Conservation (phyloP, 1,140 invertebrate species). For the Dendrolimus punctatus region DNA sequence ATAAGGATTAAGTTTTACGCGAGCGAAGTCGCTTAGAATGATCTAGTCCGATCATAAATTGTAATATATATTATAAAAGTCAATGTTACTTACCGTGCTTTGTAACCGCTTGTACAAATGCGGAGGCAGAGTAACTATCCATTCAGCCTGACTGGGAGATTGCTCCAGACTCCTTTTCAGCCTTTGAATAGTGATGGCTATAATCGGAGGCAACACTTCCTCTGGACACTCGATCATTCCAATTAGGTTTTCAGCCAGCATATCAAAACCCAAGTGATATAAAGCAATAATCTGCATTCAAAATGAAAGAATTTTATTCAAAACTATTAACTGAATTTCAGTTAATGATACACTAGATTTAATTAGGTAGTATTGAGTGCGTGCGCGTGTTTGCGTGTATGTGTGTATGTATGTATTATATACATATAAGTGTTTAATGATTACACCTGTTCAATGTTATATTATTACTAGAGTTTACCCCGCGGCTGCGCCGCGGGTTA, state of each 20-base stretch:
- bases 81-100: conserved; percentile 36
- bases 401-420: too few relatives aligned
- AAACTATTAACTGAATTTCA: too few relatives aligned
- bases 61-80: background rate
- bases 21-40: too few relatives aligned
- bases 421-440: too few relatives aligned
- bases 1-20: too few relatives aligned
- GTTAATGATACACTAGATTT: too few relatives aligned
- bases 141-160: conserved; percentile 45
- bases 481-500: too few relatives aligned
- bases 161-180: conserved; percentile 49
- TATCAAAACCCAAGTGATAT: conserved; percentile 52
- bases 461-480: too few relatives aligned
- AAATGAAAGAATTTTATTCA: conserved; percentile 9
- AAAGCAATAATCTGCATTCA: conserved; percentile 38
- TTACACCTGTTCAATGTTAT: too few relatives aligned
- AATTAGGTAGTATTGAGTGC: too few relatives aligned
- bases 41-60: too few relatives aligned
- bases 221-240: conserved; percentile 28
- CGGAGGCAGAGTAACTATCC: conserved; percentile 52
- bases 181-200: conserved; percentile 51
- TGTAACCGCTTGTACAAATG: conserved; percentile 53
- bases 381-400: too few relatives aligned
- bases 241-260: conserved; percentile 35
- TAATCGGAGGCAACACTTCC: conserved; percentile 28